Evolutionary conservation across 2,113 vertebrate genomes (phyloP).

Genomic region (Argyrosomus japonicus): DNA sequence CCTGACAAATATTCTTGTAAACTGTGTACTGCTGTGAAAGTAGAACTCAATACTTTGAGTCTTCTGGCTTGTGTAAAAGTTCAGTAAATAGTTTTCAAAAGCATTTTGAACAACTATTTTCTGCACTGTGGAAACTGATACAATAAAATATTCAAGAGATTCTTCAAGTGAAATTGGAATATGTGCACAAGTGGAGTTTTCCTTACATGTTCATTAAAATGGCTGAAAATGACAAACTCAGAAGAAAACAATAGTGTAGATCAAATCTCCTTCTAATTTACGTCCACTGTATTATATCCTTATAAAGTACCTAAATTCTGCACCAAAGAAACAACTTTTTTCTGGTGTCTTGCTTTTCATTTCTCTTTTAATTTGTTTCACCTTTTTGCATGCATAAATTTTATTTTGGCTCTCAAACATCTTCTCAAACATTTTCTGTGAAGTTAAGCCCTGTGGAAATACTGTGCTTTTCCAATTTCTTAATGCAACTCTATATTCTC

Average conservation of each 20-base stretch:
- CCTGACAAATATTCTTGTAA: slow-evolving; percentile 1
- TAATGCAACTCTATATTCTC: not conserved
- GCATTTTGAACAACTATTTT: not conserved
- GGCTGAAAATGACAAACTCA: slow-evolving; percentile 17
- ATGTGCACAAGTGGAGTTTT: not conserved
- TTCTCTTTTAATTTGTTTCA: not conserved
- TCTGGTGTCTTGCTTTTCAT: not conserved
- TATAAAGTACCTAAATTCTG: not conserved
- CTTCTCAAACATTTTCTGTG: not conserved
- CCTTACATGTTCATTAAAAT: not conserved
- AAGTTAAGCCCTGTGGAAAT: not conserved
- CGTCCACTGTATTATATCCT: not conserved
- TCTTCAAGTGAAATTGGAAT: slow-evolving; percentile 11
- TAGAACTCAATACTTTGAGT: not conserved
- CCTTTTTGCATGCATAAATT: not conserved
- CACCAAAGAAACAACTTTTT: not conserved
- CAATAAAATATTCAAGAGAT: not conserved
- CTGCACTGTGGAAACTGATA: not conserved
- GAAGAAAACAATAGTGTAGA: not conserved
- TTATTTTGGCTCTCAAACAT: not conserved
- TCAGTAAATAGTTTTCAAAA: not conserved
- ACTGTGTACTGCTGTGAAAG: slow-evolving; percentile 1
- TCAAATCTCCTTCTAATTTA: not conserved
- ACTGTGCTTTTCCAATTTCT: not conserved
- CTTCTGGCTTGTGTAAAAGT: not conserved